Percentiles rank a stretch among this genome's conserved stretches.
Evolutionary conservation across 2,113 vertebrate genomes (phyloP).

Genomic region (Macroglossus sobrinus): DNA sequence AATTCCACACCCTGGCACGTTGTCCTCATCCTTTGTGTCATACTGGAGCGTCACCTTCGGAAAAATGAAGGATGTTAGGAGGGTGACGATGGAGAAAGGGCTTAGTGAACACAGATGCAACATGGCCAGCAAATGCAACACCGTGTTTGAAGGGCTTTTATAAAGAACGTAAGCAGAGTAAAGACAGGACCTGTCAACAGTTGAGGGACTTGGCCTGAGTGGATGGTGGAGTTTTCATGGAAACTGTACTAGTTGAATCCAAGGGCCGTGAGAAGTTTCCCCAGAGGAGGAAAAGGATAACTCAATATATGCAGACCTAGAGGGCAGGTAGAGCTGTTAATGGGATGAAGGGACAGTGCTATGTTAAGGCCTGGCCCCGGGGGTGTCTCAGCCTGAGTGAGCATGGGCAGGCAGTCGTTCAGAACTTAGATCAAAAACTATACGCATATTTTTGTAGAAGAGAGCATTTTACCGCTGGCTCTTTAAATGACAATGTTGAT

Average conservation of each 20-base stretch:
- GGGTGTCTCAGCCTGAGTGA: not conserved
- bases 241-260: not conserved
- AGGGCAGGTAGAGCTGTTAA: not conserved
- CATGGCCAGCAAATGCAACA: not conserved
- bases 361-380: rapidly evolving
- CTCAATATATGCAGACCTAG: not conserved
- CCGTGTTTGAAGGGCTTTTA: not conserved
- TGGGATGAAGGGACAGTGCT: not conserved
- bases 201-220: not conserved
- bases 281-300: not conserved
- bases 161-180: not conserved
- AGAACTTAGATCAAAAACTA: not conserved
- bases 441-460: not conserved
- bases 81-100: no score
- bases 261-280: not conserved
- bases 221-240: not conserved
- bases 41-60: not conserved
- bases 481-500: not conserved
- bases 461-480: not conserved
- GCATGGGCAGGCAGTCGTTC: not conserved
- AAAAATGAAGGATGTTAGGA: not conserved
- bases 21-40: not conserved
- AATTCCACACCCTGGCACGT: not conserved
- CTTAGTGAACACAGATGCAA: no score
- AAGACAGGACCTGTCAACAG: not conserved